Evolutionary conservation across 1,140 invertebrate species (phyloP), one percentile per base, ranked within the genome.

Genomic region (Rhizoglyphus robini): DNA sequence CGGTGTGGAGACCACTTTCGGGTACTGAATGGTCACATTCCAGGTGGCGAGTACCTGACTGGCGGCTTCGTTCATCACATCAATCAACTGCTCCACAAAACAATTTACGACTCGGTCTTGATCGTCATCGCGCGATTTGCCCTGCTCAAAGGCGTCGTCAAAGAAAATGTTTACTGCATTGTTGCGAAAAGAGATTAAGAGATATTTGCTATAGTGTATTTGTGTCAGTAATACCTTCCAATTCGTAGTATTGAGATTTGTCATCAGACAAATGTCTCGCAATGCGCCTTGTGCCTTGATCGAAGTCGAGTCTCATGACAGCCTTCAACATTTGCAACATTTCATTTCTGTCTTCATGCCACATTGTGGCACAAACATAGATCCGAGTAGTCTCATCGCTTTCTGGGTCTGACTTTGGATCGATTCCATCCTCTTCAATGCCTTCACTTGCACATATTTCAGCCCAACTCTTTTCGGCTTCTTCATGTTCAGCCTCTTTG

Each of bases 111-210:
- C 88, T 34, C 84, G 85, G 73, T 95, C 90, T n/a, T n/a, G n/a
- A 67, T 95, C 88, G 68, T 94, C 88, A 71, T 90, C 88, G 73
- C 94, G 88, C 73, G 41, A 3, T 73, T 97, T 93, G 47, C 88
- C 85, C 65, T 96, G 83, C 81, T 98, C 94, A 75, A 96, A 97
- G 20, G 94, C 94, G 74, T 99, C 96, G 77, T 99, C 96, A 75
- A 99, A 92, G 78, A 95, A 97, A 68, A 98, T 95, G 73, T 99
- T 95, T 66, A 94, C 92, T n/a, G n/a, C n/a, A n/a, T n/a, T n/a
- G n/a, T n/a, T n/a, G n/a, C n/a, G n/a, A n/a, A n/a, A n/a, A n/a
- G n/a, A n/a, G n/a, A n/a, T n/a, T n/a, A n/a, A n/a, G n/a, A n/a
- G n/a, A n/a, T n/a, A n/a, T n/a, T n/a, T n/a, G n/a, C n/a, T n/a